A percentile compares a stretch with the other conserved stretches of the same genome.
Conservation (phyloP, 2,797 vertebrate species). For the Scolopax rusticola region DNA sequence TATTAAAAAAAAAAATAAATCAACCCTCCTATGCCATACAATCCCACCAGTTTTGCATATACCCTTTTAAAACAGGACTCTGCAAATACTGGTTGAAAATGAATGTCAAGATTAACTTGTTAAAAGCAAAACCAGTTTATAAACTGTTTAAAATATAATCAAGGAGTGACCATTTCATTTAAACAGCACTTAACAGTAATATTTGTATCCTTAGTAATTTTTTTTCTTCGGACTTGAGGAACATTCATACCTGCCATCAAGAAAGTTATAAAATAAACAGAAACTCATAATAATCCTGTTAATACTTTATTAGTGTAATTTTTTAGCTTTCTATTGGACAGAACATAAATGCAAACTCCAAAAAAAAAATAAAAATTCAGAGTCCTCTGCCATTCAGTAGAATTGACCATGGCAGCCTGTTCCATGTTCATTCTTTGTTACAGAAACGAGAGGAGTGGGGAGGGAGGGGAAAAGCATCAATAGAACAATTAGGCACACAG, state of each 20-base stretch:
- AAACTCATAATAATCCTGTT: slow-evolving; percentile 81
- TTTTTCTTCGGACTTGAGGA: background rate
- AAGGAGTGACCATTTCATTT: background rate
- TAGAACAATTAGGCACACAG: slow-evolving; percentile 97
- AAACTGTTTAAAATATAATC: background rate
- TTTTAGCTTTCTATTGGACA: slow-evolving; percentile 89
- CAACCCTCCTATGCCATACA: background rate
- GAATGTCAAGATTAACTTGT: background rate
- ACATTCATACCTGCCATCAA: rapidly evolving
- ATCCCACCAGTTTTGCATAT: background rate
- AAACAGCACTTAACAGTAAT: background rate
- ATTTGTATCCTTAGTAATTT: background rate
- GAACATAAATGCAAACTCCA: slow-evolving; percentile 90
- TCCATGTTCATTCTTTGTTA: slow-evolving; percentile 83
- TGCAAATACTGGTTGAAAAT: background rate
- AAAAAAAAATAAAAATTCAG: slow-evolving; percentile 76
- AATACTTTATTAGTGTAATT: slow-evolving; percentile 98
- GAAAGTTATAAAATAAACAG: slow-evolving; percentile 37
- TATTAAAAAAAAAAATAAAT: background rate
- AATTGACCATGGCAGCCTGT: slow-evolving; percentile 88
- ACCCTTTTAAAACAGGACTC: background rate
- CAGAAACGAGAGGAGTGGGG: slow-evolving; percentile 74
- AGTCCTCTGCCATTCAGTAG: slow-evolving; percentile 85
- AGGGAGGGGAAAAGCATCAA: slow-evolving; percentile 90
- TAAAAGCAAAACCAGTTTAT: background rate